Conservation (phyloP, 2,888 invertebrate species). For the Osedax frankpressi region DNA sequence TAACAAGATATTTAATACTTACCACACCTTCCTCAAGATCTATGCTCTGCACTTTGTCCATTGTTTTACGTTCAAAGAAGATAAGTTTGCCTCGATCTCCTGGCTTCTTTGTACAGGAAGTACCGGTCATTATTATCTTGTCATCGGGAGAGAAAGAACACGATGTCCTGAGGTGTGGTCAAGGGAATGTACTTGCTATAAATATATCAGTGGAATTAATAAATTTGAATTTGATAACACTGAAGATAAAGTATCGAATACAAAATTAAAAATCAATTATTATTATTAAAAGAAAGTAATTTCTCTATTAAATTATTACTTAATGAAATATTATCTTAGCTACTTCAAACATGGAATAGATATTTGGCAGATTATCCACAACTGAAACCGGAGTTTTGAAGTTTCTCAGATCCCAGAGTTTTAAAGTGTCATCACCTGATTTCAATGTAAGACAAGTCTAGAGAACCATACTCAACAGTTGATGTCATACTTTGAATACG, state of each 20-base stretch:
- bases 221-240: too few relatives aligned
- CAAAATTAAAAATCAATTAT: too few relatives aligned
- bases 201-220: too few relatives aligned
- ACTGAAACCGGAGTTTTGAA: conserved; percentile 66
- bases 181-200: not conserved
- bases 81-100: conserved; percentile 49
- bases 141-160: conserved; percentile 81
- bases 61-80: conserved; percentile 68
- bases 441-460: too few relatives aligned
- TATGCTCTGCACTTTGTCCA: conserved; percentile 61
- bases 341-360: conserved; percentile 53
- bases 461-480: too few relatives aligned
- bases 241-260: too few relatives aligned
- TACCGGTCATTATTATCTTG: conserved; percentile 70
- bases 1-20: too few relatives aligned
- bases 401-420: conserved; percentile 79
- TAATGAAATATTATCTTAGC: not conserved
- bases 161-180: conserved; percentile 49
- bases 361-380: conserved; percentile 61
- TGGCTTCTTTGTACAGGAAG: conserved; percentile 57
- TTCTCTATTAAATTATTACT: not conserved
- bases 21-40: conserved; percentile 59
- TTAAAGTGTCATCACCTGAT: conserved; percentile 73
- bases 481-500: too few relatives aligned
- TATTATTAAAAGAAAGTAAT: not conserved